Evolutionary conservation across 2,888 invertebrate species (phyloP).

Genomic region (Nymphalis urticae): DNA sequence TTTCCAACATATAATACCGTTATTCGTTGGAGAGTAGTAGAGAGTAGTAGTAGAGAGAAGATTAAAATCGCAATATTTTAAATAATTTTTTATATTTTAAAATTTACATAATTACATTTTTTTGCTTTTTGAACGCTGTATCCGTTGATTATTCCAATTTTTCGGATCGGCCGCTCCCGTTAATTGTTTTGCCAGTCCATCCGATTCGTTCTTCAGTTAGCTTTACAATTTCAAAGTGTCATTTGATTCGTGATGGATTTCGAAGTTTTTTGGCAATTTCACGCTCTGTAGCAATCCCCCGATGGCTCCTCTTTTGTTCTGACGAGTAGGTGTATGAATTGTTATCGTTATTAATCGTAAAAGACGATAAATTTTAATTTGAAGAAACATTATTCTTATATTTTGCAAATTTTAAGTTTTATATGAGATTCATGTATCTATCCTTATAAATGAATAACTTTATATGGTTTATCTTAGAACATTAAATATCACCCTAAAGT

Average conservation of each 20-base stretch:
- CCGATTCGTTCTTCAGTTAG: conserved; percentile 74
- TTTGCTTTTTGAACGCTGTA: conserved; percentile 57
- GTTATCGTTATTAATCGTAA: conserved; percentile 2
- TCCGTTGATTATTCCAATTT: conserved; percentile 74
- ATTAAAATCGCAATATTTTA: conserved; percentile 49
- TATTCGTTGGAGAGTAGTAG: conserved; percentile 44
- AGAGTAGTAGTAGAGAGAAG: conserved; percentile 45
- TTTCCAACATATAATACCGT: conserved; percentile 34
- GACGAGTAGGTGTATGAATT: conserved; percentile 36
- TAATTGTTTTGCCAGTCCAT: conserved; percentile 76
- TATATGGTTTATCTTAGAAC: too few relatives aligned
- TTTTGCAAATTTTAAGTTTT: not conserved
- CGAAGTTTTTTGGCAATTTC: conserved; percentile 76
- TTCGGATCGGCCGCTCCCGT: conserved; percentile 62
- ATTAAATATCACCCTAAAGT: too few relatives aligned
- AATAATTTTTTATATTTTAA: conserved; percentile 58
- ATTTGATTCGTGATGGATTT: conserved; percentile 79
- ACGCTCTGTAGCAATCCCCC: conserved; percentile 64
- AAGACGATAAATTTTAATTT: not conserved
- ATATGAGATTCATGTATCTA: too few relatives aligned
- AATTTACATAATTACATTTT: conserved; percentile 61
- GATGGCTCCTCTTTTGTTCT: conserved; percentile 65
- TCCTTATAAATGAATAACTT: too few relatives aligned
- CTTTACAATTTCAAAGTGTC: conserved; percentile 79
- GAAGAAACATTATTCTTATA: not conserved